phyloP scores from a whole-genome alignment of 1,140 invertebrate genomes.

The Eueides isabella region DNA sequence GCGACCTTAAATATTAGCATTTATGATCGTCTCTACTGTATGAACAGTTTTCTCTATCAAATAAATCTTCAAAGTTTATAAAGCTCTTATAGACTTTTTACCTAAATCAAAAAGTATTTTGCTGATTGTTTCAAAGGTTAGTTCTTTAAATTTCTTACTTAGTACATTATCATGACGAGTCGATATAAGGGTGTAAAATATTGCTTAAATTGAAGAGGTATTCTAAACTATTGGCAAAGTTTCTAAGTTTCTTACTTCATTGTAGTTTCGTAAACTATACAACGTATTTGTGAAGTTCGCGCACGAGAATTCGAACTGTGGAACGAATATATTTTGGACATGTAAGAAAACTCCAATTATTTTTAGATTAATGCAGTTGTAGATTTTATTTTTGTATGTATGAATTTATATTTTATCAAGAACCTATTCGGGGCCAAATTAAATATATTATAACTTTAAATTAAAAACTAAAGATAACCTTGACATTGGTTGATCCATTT shows the following conservation, averaged over 20 bases:
- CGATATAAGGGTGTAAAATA: not conserved
- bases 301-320: not conserved
- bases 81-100: not conserved
- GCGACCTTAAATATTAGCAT: not conserved
- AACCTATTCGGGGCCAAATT: no score
- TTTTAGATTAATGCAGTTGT: not conserved
- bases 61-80: not conserved
- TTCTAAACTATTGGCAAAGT: not conserved
- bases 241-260: not conserved
- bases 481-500: no score
- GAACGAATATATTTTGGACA: not conserved
- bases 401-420: not conserved
- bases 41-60: not conserved
- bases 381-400: not conserved
- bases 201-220: not conserved
- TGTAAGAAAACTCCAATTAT: not conserved
- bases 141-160: not conserved
- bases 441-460: no score
- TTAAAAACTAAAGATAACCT: no score
- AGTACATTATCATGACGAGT: slow-evolving; percentile 1
- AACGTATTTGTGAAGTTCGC: slow-evolving; percentile 2
- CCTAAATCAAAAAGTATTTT: not conserved
- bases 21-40: not conserved
- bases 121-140: not conserved
- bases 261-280: slow-evolving; percentile 6